phyloP scores from a whole-genome alignment of 2,797 vertebrate species.

The Anas capensis region DNA sequence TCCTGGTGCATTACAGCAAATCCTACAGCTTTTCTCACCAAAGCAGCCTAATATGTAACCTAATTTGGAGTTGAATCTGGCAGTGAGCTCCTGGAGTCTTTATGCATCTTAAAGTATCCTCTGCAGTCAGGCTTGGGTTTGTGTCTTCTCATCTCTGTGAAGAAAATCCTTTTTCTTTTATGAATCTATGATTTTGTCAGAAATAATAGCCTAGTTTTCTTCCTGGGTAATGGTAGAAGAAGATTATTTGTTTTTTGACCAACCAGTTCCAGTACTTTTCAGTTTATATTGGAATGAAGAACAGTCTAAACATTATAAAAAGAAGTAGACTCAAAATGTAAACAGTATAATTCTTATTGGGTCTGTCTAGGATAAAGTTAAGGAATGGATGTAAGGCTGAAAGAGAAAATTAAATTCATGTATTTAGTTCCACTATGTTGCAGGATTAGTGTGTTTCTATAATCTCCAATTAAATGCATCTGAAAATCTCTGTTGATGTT shows the following conservation, averaged over 20 bases:
- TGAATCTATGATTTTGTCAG: neutral
- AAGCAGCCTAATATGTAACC: neutral
- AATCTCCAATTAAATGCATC: neutral
- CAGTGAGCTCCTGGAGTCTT: neutral
- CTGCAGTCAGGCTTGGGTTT: neutral
- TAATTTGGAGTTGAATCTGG: neutral
- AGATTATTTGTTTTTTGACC: neutral
- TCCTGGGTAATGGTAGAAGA: neutral
- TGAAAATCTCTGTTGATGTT: neutral
- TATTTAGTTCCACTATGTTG: neutral
- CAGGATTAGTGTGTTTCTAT: neutral
- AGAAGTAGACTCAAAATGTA: neutral
- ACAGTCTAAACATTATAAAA: neutral
- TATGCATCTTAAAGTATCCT: neutral
- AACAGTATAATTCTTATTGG: neutral
- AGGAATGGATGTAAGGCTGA: neutral
- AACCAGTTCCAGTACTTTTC: neutral
- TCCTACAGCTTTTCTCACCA: neutral
- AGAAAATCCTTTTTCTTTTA: neutral
- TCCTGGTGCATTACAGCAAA: neutral
- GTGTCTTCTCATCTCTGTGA: neutral
- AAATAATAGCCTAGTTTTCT: neutral
- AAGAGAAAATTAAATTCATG: neutral
- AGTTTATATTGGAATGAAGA: neutral
- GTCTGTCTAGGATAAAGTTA: neutral